Percentiles rank a stretch among this genome's conserved stretches.
phyloP scores from a whole-genome alignment of 2,797 vertebrate species.

The Thamnophis elegans region DNA sequence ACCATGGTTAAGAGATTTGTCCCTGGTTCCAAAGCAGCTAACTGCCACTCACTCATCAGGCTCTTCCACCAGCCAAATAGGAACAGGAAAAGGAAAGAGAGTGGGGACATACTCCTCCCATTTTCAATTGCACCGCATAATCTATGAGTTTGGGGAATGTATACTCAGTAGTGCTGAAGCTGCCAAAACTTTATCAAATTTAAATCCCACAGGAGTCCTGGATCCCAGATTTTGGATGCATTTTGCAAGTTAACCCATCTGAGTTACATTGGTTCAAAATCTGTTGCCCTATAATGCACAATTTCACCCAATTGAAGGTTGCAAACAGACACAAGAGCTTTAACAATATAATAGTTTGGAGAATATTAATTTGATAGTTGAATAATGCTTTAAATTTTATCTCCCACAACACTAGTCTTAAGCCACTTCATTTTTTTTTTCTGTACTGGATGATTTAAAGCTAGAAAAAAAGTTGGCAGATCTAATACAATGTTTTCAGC shows the following conservation, averaged over 20 bases:
- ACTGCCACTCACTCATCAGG: no score
- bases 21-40: no score
- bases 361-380: background rate
- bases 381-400: background rate
- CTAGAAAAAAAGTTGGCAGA: background rate
- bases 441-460: background rate
- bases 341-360: background rate
- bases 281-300: background rate
- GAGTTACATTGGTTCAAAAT: background rate
- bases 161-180: no score
- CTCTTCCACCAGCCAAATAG: no score
- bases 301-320: background rate
- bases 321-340: background rate
- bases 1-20: no score
- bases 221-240: background rate
- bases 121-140: no score
- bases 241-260: background rate
- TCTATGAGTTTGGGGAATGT: no score
- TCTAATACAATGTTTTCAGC: background rate
- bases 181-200: no score
- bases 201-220: no score
- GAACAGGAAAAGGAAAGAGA: no score
- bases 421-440: background rate
- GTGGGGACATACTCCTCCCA: no score
- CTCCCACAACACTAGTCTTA: background rate